These are phyloP conservation scores for Tokudaia tokunoshimensis DNA, from an alignment of 2,797 vertebrate genomes.

Conservation along the genomic window DNA sequence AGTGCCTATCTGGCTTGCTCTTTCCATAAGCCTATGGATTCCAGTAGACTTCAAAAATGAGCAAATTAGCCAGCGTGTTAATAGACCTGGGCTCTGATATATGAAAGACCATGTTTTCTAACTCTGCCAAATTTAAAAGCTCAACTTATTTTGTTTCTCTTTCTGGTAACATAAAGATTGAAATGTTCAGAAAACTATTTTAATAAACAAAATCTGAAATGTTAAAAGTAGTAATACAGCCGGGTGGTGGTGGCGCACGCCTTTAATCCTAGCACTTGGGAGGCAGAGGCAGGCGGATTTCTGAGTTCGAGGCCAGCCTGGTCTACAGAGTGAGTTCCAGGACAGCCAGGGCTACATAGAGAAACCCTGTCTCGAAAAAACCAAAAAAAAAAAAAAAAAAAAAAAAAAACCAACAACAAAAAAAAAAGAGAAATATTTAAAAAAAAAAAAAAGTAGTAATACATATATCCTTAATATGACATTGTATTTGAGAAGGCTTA, in stretches of 20 bases:
- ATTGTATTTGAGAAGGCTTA: neutral
- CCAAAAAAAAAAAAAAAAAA: no score
- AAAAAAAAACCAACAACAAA: no score
- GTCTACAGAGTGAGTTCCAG: no score
- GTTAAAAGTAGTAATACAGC: neutral
- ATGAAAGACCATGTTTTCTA: neutral
- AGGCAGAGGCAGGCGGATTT: no score
- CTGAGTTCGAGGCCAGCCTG: no score
- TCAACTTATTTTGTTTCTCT: neutral
- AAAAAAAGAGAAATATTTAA: no score
- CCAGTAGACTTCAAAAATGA: neutral
- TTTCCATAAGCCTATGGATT: neutral
- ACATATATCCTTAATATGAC: neutral
- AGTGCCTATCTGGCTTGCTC: neutral
- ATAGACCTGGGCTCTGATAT: neutral
- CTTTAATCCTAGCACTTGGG: no score
- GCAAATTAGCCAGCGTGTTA: neutral
- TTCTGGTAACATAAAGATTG: neutral
- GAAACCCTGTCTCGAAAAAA: no score
- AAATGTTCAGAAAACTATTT: neutral
- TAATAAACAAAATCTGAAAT: conserved; percentile 14
- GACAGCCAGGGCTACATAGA: no score
- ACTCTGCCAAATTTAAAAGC: neutral
- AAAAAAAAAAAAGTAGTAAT: neutral
- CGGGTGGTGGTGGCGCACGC: no score